Percentiles rank a stretch among this genome's conserved stretches.
These are phyloP conservation scores for Phalanger gymnotis DNA, from an alignment of 2,797 vertebrate genomes.

Conservation along the genomic window DNA sequence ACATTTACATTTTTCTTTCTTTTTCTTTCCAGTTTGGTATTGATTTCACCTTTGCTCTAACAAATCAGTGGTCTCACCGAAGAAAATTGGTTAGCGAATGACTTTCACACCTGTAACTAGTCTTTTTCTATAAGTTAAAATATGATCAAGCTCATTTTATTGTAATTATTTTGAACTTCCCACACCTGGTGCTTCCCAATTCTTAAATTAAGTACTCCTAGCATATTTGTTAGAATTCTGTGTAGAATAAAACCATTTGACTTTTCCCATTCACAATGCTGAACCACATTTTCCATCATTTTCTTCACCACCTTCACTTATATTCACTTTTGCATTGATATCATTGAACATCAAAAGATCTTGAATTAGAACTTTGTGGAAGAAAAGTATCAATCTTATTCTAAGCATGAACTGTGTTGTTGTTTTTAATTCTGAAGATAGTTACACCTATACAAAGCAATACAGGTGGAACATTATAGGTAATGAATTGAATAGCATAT, in stretches of 20 bases:
- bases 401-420: not conserved
- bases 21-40: too few species aligned
- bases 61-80: too few species aligned
- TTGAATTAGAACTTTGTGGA: not conserved
- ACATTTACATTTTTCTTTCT: too few species aligned
- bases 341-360: not conserved
- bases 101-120: too few species aligned
- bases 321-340: not conserved
- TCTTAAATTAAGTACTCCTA: not conserved
- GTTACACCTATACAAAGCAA: conserved; percentile 8
- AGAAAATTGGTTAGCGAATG: too few species aligned
- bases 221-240: not conserved
- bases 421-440: conserved; percentile 28
- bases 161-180: not conserved
- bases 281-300: not conserved
- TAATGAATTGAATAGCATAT: conserved; percentile 12
- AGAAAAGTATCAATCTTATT: not conserved
- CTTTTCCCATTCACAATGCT: not conserved
- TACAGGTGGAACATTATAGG: not conserved
- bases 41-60: too few species aligned
- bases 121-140: not conserved
- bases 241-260: not conserved
- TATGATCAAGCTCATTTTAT: not conserved
- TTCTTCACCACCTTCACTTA: not conserved
- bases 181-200: not conserved